Percentiles rank a stretch among this genome's conserved stretches.
Conservation (phyloP, 1,140 invertebrate species). For the Ceratina australensis region DNA sequence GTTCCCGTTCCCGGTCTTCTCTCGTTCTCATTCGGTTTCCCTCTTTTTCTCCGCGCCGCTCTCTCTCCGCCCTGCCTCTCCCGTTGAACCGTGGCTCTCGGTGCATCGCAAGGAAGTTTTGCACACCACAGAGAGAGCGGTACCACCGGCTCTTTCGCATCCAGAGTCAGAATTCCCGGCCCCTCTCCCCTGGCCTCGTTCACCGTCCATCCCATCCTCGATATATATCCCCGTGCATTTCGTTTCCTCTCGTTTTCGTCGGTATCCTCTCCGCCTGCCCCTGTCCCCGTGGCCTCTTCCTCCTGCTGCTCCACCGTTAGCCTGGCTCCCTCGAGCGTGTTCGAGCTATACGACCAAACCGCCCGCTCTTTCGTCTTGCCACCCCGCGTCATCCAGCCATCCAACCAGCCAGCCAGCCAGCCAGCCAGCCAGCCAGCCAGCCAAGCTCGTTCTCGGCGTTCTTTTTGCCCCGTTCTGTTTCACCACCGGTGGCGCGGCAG, state of each 20-base stretch:
- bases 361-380: slow-evolving; percentile 51
- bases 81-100: slow-evolving; percentile 38
- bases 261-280: slow-evolving; percentile 29
- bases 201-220: slow-evolving; percentile 51
- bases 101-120: slow-evolving; percentile 63
- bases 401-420: slow-evolving; percentile 50
- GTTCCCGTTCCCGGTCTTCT: slow-evolving; percentile 12
- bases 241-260: slow-evolving; percentile 57
- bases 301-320: slow-evolving; percentile 17
- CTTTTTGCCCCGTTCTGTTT: slow-evolving; percentile 64
- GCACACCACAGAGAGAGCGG: slow-evolving; percentile 61
- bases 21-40: slow-evolving; percentile 1
- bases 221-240: slow-evolving; percentile 64
- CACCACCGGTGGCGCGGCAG: slow-evolving; percentile 51
- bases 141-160: slow-evolving; percentile 55
- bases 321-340: slow-evolving; percentile 49
- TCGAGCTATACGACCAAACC: slow-evolving; percentile 47
- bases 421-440: slow-evolving; percentile 52
- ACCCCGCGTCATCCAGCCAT: slow-evolving; percentile 36
- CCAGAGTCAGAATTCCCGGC: slow-evolving; percentile 61
- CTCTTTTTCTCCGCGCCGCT: neutral
- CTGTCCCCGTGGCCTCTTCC: neutral
- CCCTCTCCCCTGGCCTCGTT: slow-evolving; percentile 50
- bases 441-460: slow-evolving; percentile 53
- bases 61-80: neutral